These are phyloP conservation scores for Bubalus kerabau DNA, from an alignment of 2,113 vertebrate genomes.

Conservation along the genomic window DNA sequence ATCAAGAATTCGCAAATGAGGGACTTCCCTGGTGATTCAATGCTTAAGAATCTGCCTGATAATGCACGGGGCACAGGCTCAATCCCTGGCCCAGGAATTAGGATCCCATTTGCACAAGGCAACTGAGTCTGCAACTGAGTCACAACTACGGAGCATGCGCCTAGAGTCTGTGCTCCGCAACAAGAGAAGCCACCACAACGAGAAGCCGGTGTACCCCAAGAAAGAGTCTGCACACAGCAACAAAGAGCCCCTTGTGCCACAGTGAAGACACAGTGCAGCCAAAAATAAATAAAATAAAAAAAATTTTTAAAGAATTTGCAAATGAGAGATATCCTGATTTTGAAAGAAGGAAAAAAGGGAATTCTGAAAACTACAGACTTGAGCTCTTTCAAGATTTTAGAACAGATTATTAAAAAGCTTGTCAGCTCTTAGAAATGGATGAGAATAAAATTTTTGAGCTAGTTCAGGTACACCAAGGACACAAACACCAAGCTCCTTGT, in stretches of 20 bases:
- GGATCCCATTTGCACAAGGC: not conserved
- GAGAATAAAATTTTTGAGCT: not conserved
- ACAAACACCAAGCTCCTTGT: not conserved
- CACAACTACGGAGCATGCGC: not conserved
- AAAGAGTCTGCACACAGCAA: not conserved
- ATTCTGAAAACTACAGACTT: not conserved
- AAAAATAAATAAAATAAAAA: not conserved
- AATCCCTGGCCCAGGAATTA: not conserved
- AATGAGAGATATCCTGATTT: not conserved
- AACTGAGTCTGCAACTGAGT: not conserved
- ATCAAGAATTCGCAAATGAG: not conserved
- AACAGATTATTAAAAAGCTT: not conserved
- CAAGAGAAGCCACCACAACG: not conserved
- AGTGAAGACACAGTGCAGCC: not conserved
- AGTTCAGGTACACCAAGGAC: not conserved
- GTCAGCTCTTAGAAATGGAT: not conserved
- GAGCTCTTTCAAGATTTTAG: not conserved
- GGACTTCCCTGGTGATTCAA: not conserved
- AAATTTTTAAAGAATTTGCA: not conserved
- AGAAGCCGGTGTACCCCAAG: not conserved
- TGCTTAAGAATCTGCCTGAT: not conserved
- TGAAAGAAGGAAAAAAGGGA: not conserved
- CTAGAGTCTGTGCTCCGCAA: not conserved
- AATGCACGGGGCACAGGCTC: not conserved
- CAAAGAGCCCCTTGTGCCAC: not conserved